phyloP scores from a whole-genome alignment of 1,140 invertebrate species.

The Trichonephila clavata region DNA sequence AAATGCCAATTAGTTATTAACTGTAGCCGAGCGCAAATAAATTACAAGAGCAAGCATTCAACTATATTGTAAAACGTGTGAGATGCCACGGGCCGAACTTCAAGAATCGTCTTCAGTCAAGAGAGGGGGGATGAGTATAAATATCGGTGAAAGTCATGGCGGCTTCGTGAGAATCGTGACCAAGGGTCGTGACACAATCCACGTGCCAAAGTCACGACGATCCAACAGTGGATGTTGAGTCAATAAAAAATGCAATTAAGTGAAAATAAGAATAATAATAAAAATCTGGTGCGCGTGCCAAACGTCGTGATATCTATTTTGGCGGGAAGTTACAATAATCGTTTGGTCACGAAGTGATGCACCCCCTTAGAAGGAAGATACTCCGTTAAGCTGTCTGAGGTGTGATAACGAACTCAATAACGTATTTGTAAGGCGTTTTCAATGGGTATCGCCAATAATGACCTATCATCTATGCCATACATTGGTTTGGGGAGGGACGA shows the following conservation, averaged over 20 bases:
- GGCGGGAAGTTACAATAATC: conserved; percentile 62
- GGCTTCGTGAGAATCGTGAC: conserved; percentile 45
- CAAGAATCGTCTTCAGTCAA: neutral
- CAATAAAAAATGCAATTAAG: conserved; percentile 72
- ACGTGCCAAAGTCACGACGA: conserved; percentile 72
- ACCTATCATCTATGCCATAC: neutral
- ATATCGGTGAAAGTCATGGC: conserved; percentile 22
- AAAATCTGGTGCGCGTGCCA: conserved; percentile 49
- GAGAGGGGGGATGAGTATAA: conserved; percentile 12
- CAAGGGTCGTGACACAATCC: conserved; percentile 62
- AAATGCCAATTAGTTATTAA: conserved; percentile 73
- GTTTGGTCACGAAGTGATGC: conserved; percentile 59
- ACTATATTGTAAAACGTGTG: conserved; percentile 61
- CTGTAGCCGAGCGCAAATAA: conserved; percentile 67
- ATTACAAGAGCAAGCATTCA: conserved; percentile 67
- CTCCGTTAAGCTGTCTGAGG: conserved; percentile 5
- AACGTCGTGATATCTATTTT: conserved; percentile 72
- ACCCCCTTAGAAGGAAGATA: conserved; percentile 6
- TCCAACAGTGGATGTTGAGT: conserved; percentile 58
- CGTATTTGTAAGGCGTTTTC: conserved; percentile 48
- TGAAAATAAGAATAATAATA: conserved; percentile 28
- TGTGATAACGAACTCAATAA: conserved; percentile 69
- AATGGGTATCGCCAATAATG: conserved; percentile 46
- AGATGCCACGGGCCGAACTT: conserved; percentile 40
- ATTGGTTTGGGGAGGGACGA: conserved; percentile 12